Conservation (phyloP, 2,888 invertebrate genomes). For the Glyphotaelius pellucidus region DNA sequence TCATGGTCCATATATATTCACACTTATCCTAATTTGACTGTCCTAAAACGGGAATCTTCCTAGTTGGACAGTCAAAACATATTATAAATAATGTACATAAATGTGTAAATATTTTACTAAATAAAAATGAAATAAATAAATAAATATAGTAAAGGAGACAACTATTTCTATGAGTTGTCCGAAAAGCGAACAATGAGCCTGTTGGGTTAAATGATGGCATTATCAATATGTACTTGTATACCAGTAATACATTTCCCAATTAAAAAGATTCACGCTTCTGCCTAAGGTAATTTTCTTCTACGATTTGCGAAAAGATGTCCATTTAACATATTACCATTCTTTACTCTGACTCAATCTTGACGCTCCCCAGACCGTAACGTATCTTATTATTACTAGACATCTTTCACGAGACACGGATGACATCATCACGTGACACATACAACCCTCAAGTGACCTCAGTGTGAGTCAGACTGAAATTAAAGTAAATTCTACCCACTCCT, state of each 20-base stretch:
- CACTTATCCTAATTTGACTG: no score
- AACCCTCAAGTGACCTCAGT: background rate
- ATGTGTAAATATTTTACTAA: no score
- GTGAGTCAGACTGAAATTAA: background rate
- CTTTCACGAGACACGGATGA: background rate
- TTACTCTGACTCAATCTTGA: background rate
- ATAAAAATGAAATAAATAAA: no score
- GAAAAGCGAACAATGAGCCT: no score
- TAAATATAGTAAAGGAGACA: no score
- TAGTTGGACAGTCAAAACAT: no score
- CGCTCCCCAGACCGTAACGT: background rate
- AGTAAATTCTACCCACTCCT: background rate
- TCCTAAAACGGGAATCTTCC: no score
- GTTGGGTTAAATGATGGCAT: no score
- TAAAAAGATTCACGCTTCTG: background rate
- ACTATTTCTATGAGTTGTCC: no score
- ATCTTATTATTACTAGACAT: background rate
- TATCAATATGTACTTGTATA: no score
- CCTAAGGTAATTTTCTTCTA: background rate
- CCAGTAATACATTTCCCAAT: background rate
- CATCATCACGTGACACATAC: background rate
- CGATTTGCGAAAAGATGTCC: background rate
- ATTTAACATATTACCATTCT: background rate
- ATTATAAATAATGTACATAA: no score
- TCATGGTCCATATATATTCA: no score